Evolutionary conservation across 2,888 invertebrate species (phyloP), one percentile per base, ranked within the genome.

Genomic region (Tricholauxania praeusta): DNA sequence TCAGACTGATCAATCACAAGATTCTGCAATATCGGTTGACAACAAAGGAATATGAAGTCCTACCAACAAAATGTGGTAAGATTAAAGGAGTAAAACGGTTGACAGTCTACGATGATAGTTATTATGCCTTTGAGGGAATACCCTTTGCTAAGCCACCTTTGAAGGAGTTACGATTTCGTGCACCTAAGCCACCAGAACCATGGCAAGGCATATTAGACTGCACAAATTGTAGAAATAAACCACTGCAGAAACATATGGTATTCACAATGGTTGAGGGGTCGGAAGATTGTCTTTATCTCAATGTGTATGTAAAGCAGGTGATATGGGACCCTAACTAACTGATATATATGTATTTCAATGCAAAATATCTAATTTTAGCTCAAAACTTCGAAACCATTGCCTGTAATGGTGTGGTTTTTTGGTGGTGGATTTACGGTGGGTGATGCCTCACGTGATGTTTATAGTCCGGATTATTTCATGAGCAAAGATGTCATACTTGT

Each of bases 241-340:
- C 85, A 32, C 68, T 86, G 69, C 87, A 88, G 72, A 78, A 78
- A 47, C 82, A 87, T 76, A 77, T 83, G 49, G 71, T 86, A 1
- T 71, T 85, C 48, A 81, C 87, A 17, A 48, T 77, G 5, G 63
- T 78, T 0, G 77, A 81, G 17, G 90, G 90, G 4, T 82, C 84
- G 14, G 90, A 90, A 80, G 89, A 90, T 77, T 90, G 90, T 74
- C 80, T 90, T 1, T 87, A 88, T 79, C 78, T 90, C 19, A 90
- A 89, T 81, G 84, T 90, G 1, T 87, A 84, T 72, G 78, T 78
- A 0, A 85, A 83, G 73, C 74, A 78, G 63, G 78, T 86, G 76
- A 77, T 77, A n/a, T 53, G 53, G 8, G 39, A 4, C 4, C 28
- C 28, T 39, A 39, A 39, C 6, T 39, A 7, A n/a, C 7, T 52